Evolutionary conservation across 2,888 invertebrate genomes (phyloP), one percentile per base, ranked within the genome.

Genomic region (Rhaphigaster nebulosa): DNA sequence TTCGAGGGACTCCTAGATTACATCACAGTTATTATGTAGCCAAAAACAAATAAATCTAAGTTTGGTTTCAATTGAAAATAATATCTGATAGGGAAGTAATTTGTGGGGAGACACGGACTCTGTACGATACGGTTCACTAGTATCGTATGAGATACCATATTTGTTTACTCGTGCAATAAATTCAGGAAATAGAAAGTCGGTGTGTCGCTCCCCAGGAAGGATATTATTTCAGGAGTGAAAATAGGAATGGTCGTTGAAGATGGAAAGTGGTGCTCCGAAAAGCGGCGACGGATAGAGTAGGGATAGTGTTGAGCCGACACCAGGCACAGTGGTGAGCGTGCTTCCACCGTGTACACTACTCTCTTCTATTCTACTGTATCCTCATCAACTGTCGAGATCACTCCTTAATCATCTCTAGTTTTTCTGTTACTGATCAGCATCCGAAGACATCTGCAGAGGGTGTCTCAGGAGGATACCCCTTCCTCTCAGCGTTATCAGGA

Each of bases 161-260:
- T 76, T 76, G 70, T 38, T 76, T 76, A 76, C 70, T 10, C 6
- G 34, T 76, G 70, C 70, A 23, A 76, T 76, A 76, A 76, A 76
- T 38, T 15, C 34, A 76, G 34, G 70, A 76, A 38, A 1, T 76
- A 76, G 70, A 76, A 70, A 76, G 34, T 38, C 65, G 13, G 65
- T 65, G 18, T 65, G 65, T 65, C 70, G 70, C 20, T 38, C 15
- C 20, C 34, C 38, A 76, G 70, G 70, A 38, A 76, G 70, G 34
- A 70, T 65, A 65, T n/a, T 60, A 60, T 70, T 70, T 70, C 70
- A 70, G 70, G 8, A 70, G 70, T 76, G 70, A 76, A 76, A 76
- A 76, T 76, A 23, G 70, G 18, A 20, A 38, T 8, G 70, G 70
- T 76, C 6, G 70, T 76, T 38, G 38, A 38, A 76, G 70, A 76